phyloP scores from a whole-genome alignment of 2,113 vertebrate species.

The Uropsilus gracilis region DNA sequence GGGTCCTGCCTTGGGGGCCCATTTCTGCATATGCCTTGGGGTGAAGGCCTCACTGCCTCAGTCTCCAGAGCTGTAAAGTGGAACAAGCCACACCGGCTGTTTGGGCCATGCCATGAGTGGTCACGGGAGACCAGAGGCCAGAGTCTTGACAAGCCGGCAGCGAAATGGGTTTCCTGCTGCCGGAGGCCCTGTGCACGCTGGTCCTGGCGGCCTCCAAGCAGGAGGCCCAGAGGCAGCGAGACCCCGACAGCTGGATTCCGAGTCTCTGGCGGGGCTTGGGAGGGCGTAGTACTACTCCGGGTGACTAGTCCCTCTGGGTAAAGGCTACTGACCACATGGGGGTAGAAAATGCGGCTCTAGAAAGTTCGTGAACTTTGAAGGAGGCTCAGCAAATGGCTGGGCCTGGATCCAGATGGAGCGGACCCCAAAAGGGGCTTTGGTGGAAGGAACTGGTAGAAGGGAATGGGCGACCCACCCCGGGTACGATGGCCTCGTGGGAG shows the following conservation, averaged over 20 bases:
- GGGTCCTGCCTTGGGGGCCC: not conserved
- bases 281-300: too few species aligned
- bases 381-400: not conserved
- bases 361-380: not conserved
- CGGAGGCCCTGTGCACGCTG: rapidly evolving
- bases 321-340: not conserved
- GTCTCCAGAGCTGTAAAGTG: not conserved
- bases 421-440: not conserved
- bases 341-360: not conserved
- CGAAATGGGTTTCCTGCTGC: too few species aligned
- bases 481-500: rapidly evolving
- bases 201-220: too few species aligned
- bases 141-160: not conserved
- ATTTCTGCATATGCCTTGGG: not conserved
- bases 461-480: not conserved
- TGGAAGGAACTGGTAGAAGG: not conserved
- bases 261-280: too few species aligned
- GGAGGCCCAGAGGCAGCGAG: too few species aligned
- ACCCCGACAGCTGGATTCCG: too few species aligned
- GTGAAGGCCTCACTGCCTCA: not conserved
- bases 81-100: not conserved
- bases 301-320: not conserved
- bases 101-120: not conserved
- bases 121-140: not conserved
- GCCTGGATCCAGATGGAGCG: rapidly evolving